A percentile compares a stretch with the other conserved stretches of the same genome.
These are phyloP conservation scores for Rotaria socialis DNA, from an alignment of 2,888 invertebrate species.

Conservation along the genomic window DNA sequence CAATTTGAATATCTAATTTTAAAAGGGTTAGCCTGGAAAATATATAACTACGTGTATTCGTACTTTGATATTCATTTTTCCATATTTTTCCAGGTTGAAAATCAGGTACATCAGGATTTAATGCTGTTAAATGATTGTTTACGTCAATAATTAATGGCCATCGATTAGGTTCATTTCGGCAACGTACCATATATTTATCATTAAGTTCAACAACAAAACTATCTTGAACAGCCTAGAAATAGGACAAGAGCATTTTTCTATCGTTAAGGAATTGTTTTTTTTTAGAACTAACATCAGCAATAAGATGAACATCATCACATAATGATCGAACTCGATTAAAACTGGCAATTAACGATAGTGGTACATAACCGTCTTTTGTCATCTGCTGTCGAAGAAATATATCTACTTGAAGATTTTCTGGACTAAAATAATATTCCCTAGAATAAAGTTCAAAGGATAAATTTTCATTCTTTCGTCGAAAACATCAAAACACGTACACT, in stretches of 20 bases:
- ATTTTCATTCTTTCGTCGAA: neutral
- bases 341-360: slow-evolving; percentile 42
- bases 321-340: slow-evolving; percentile 47
- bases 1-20: too few relatives aligned
- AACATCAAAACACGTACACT: neutral
- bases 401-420: slow-evolving; percentile 47
- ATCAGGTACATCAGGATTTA: slow-evolving; percentile 78
- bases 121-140: neutral
- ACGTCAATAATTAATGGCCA: slow-evolving; percentile 35
- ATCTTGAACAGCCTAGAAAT: neutral
- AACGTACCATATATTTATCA: slow-evolving; percentile 36
- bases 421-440: slow-evolving; percentile 48
- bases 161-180: slow-evolving; percentile 22
- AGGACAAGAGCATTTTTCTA: neutral
- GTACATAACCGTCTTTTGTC: slow-evolving; percentile 46
- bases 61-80: neutral
- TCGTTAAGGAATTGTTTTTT: neutral
- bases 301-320: slow-evolving; percentile 31
- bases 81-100: slow-evolving; percentile 67
- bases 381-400: slow-evolving; percentile 46
- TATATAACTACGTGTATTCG: neutral
- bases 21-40: too few relatives aligned
- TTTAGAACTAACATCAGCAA: slow-evolving; percentile 16
- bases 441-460: neutral
- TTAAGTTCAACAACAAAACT: neutral